phyloP scores from a whole-genome alignment of 2,113 vertebrate species.

The Dascyllus trimaculatus region DNA sequence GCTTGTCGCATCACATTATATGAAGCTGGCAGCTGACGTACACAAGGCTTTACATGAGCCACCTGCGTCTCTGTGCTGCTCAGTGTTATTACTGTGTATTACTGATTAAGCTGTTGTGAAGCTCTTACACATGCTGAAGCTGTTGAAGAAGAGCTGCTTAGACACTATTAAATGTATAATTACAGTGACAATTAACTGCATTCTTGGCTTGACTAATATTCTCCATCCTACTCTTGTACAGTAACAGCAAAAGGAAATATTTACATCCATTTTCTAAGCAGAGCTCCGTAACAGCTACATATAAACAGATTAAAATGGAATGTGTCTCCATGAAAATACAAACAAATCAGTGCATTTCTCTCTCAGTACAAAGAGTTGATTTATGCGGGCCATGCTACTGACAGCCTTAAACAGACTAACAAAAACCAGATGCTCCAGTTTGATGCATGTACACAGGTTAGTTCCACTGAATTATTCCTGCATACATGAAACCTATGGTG shows the following conservation, averaged over 20 bases:
- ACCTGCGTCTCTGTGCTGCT: constrained; percentile 4
- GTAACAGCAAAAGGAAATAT: neutral
- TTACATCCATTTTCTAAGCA: neutral
- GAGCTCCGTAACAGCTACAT: neutral
- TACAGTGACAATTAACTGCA: neutral
- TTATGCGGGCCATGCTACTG: too few relatives aligned
- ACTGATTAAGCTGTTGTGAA: constrained; percentile 3
- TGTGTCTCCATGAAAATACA: too few relatives aligned
- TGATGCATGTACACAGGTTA: too few relatives aligned
- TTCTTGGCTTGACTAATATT: neutral
- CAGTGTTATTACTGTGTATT: neutral
- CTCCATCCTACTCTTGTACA: neutral
- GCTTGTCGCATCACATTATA: constrained; percentile 35
- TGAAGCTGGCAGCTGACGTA: constrained; percentile 26
- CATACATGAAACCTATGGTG: too few relatives aligned
- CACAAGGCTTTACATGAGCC: neutral
- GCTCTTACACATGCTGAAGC: neutral
- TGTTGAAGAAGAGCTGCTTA: neutral
- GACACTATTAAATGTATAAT: neutral
- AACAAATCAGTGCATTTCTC: too few relatives aligned
- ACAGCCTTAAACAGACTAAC: too few relatives aligned
- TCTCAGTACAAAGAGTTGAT: too few relatives aligned
- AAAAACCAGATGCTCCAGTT: too few relatives aligned
- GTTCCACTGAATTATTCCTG: too few relatives aligned
- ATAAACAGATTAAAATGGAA: too few relatives aligned